A percentile compares a stretch with the other conserved stretches of the same genome.
Evolutionary conservation across 2,888 invertebrate species (phyloP).

Genomic region (Halictus ligatus): DNA sequence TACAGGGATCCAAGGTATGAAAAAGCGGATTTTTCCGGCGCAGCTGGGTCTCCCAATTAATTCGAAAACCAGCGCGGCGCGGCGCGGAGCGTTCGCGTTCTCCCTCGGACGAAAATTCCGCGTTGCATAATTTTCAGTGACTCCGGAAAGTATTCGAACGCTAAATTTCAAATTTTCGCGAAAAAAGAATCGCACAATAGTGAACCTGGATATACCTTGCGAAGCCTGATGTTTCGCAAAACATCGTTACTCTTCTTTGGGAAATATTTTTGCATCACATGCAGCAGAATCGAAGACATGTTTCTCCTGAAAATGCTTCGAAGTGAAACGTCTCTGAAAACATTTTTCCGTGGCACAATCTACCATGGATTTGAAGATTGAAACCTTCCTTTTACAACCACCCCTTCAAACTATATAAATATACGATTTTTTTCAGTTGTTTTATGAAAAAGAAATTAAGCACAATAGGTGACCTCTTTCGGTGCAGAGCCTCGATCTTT

Average conservation of each 20-base stretch:
- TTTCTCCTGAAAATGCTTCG: background rate
- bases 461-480: background rate
- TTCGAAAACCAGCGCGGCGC: background rate
- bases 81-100: no score
- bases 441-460: background rate
- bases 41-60: background rate
- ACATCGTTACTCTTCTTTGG: background rate
- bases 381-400: background rate
- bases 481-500: no score
- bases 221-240: background rate
- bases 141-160: background rate
- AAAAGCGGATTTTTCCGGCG: slow-evolving; percentile 29
- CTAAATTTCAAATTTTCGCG: background rate
- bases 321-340: background rate
- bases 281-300: background rate
- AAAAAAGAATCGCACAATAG: background rate
- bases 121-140: background rate
- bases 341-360: background rate
- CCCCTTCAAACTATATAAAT: background rate
- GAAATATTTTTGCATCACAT: background rate
- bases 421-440: background rate
- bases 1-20: background rate
- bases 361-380: background rate
- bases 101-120: background rate
- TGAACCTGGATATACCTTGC: background rate